Evolutionary conservation across 2,113 vertebrate genomes (phyloP).

Genomic region (Butorides virescens): DNA sequence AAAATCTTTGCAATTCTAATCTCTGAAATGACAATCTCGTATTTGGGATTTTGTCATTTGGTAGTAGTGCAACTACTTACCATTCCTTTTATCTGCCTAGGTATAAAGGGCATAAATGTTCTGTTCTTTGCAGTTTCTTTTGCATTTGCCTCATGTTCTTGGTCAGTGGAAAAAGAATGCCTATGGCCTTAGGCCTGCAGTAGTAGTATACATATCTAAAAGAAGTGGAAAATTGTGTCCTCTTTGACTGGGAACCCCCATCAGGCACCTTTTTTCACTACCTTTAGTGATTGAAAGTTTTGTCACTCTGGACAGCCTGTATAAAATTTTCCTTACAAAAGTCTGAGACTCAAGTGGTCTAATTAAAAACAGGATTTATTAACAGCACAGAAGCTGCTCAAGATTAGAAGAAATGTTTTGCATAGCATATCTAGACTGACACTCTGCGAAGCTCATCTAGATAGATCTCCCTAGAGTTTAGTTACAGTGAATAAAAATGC

Average conservation of each 20-base stretch:
- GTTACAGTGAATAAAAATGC: slow-evolving; percentile 1
- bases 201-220: background rate
- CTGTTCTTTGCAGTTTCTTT: background rate
- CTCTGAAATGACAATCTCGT: background rate
- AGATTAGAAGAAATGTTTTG: slow-evolving; percentile 28
- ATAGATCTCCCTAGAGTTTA: slow-evolving; percentile 9
- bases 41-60: background rate
- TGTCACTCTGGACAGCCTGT: background rate
- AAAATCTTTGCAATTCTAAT: background rate
- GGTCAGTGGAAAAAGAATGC: background rate
- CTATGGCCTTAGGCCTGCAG: background rate
- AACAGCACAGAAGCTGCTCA: background rate
- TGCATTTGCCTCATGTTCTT: background rate
- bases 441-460: background rate
- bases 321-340: background rate
- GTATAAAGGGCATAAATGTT: background rate
- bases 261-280: background rate
- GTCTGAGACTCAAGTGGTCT: slow-evolving; percentile 38
- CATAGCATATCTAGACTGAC: background rate
- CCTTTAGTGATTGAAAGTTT: background rate
- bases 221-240: background rate
- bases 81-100: background rate
- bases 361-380: slow-evolving; percentile 55
- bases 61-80: background rate
- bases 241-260: background rate